Evolutionary conservation across 1,140 invertebrate genomes (phyloP).

Genomic region (Branchinecta lindahli): DNA sequence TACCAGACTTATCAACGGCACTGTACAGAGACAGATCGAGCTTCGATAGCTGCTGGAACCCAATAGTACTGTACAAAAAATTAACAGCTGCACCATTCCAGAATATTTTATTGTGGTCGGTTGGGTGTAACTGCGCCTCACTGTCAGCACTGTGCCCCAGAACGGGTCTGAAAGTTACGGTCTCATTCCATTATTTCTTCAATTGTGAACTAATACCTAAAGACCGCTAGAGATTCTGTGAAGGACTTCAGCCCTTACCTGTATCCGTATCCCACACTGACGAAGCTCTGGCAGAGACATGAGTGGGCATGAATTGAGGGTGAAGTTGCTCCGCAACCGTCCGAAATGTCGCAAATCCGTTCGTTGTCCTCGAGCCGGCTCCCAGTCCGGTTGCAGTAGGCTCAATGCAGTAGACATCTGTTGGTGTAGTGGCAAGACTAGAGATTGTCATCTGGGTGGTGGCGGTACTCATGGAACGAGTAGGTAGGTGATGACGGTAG

Average conservation of each 20-base stretch:
- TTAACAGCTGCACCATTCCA: too few relatives aligned
- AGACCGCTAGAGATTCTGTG: neutral
- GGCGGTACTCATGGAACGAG: neutral
- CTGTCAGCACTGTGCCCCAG: too few relatives aligned
- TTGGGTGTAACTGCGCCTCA: too few relatives aligned
- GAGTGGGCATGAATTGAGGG: neutral
- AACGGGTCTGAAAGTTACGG: too few relatives aligned
- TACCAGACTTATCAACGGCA: too few relatives aligned
- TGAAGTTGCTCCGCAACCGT: neutral
- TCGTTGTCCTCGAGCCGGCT: neutral
- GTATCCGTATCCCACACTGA: slow-evolving; percentile 3
- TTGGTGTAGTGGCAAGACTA: neutral
- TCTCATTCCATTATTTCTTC: too few relatives aligned
- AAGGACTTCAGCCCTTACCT: neutral
- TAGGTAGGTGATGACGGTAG: neutral
- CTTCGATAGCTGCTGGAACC: too few relatives aligned
- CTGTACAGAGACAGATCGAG: too few relatives aligned
- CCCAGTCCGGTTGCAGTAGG: neutral
- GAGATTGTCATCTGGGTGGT: slow-evolving; percentile 5
- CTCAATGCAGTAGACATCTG: slow-evolving; percentile 1
- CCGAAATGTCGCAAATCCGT: neutral
- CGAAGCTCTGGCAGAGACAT: neutral
- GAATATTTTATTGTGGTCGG: too few relatives aligned
- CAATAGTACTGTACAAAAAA: too few relatives aligned
- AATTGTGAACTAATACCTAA: neutral